These are phyloP conservation scores for Nephotettix cincticeps DNA, from an alignment of 1,140 invertebrate species.

Conservation along the genomic window DNA sequence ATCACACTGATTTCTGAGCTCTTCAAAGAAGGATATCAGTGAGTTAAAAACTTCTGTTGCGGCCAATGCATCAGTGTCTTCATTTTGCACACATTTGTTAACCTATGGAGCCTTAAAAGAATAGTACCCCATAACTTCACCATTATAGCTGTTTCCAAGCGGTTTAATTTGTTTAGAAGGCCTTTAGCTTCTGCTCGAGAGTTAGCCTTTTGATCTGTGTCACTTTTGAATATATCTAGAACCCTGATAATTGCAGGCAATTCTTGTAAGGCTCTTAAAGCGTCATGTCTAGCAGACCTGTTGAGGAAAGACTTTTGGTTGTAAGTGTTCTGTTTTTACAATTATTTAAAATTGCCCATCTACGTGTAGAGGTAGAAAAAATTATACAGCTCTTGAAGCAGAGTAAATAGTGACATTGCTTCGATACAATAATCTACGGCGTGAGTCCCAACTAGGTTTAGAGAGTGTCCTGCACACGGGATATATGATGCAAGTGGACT, in stretches of 20 bases:
- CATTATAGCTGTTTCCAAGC: slow-evolving; percentile 34
- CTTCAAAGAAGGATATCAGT: slow-evolving; percentile 21
- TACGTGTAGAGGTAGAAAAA: slow-evolving; percentile 37
- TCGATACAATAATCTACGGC: slow-evolving; percentile 38
- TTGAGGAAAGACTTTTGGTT: slow-evolving; percentile 13
- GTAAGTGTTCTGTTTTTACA: slow-evolving; percentile 6
- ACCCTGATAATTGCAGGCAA: slow-evolving; percentile 28
- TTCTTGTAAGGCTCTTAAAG: slow-evolving; percentile 27
- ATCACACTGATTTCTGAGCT: slow-evolving; percentile 27
- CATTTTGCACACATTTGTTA: slow-evolving; percentile 11
- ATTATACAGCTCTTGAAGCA: slow-evolving; percentile 37
- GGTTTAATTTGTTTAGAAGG: slow-evolving; percentile 20
- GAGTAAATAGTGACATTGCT: slow-evolving; percentile 37
- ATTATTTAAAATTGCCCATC: slow-evolving; percentile 31
- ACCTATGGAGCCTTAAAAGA: slow-evolving; percentile 18
- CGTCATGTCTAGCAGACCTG: slow-evolving; percentile 33
- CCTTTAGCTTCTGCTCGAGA: slow-evolving; percentile 31
- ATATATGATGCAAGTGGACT: slow-evolving; percentile 40
- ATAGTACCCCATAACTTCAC: neutral
- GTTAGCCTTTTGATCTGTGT: slow-evolving; percentile 32
- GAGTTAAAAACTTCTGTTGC: slow-evolving; percentile 11
- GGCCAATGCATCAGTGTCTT: slow-evolving; percentile 2
- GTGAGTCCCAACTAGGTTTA: slow-evolving; percentile 43
- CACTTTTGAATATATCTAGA: slow-evolving; percentile 25
- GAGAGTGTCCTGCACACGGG: slow-evolving; percentile 44